Evolutionary conservation across 1,140 invertebrate species (phyloP), one percentile per base, ranked within the genome.

Genomic region (Papilio machaon): DNA sequence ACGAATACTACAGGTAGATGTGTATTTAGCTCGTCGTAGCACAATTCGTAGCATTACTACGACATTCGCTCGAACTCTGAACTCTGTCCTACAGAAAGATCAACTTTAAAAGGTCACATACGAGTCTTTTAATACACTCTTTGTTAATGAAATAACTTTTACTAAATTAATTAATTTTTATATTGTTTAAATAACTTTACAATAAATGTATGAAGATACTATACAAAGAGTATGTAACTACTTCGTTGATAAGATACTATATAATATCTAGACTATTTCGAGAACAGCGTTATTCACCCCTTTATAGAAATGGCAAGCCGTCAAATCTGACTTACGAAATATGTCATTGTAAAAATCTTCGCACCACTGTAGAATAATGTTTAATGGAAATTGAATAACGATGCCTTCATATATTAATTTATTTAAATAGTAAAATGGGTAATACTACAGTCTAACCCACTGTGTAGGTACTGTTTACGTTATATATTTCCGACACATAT

Each of bases 331-430:
- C 67, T 17, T 13, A 11, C 43, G 38, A 80, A n/a, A 67, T 23
- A 73, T 38, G n/a, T 47, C 9, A 58, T 67, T 60, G 5, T 35
- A 11, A 79, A 79, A 60, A 46, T 70, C 19, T 79, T 43, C 11
- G 2, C 46, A 35, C 70, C 60, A n/a, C 54, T 19, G 54, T 58
- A 49, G 2, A 23, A 80, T 38, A 17, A 73, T 43, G 43, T 80
- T 43, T 30, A 73, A 54, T 73, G 43, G 46, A 80, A 80, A 80
- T 80, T 67, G 70, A 47, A 73, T 46, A 49, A 80, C 49, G 70
- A 80, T 74, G 49, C 13, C 52, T 58, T 13, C 70, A 19, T 19
- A 46, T 35, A n/a, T 52, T 70, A n/a, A 80, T 58, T 10, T 54
- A 43, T n/a, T 30, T 80, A 13, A 35, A 74, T 74, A 80, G 17